A percentile compares a stretch with the other conserved stretches of the same genome.
Evolutionary conservation across 2,888 invertebrate genomes (phyloP).

Genomic region (Troides aeacus): DNA sequence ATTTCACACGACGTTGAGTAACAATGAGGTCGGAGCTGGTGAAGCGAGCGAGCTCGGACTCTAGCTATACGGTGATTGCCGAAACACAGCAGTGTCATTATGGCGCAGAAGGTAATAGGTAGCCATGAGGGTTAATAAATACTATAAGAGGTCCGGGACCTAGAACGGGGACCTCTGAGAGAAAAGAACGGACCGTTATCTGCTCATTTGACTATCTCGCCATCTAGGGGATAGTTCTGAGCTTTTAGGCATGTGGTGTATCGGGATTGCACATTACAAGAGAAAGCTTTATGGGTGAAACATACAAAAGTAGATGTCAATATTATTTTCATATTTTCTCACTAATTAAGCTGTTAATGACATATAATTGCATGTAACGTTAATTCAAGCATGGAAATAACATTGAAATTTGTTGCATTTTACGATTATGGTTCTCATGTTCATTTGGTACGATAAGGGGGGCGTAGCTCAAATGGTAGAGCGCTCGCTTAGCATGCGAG

Average conservation of each 20-base stretch:
- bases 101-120: too few relatives aligned
- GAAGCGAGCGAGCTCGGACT: too few relatives aligned
- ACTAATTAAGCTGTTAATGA: background rate
- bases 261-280: background rate
- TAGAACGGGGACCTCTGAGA: too few relatives aligned
- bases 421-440: background rate
- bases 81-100: too few relatives aligned
- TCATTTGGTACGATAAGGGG: background rate
- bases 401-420: background rate
- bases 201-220: background rate
- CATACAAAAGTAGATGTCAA: background rate
- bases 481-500: slow-evolving; percentile 80
- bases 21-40: too few relatives aligned
- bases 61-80: too few relatives aligned
- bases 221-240: background rate
- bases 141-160: too few relatives aligned
- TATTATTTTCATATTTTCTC: background rate
- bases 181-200: background rate
- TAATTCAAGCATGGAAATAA: background rate
- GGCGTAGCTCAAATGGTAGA: slow-evolving; percentile 56
- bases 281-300: background rate
- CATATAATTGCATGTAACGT: background rate
- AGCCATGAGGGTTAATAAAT: too few relatives aligned
- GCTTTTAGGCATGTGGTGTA: background rate
- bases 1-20: too few relatives aligned